Evolutionary conservation across 2,113 vertebrate species (phyloP), one percentile per base, ranked within the genome.

Genomic region (Arothron firmamentum): DNA sequence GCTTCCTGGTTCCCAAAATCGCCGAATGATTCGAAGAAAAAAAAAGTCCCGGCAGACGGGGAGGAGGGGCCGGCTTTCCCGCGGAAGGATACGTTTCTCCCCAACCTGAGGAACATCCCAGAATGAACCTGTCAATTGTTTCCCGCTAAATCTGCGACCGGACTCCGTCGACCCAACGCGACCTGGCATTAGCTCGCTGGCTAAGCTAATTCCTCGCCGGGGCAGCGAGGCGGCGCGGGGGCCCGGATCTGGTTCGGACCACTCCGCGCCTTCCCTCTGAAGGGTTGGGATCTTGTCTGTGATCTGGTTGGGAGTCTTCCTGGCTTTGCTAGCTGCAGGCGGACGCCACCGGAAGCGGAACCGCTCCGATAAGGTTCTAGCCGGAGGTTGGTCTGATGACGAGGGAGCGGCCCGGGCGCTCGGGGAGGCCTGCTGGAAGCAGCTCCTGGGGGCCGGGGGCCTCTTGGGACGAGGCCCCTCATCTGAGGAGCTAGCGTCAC

Each of bases 281-380:
- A 70, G 74, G 74, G 59, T 61, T 77, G 72, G 59, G 77, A 76
- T 3, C 6, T 81, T 78, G 81, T 73, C 78, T 70, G 75, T 52
- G 64, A 85, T 82, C 81, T 79, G 0, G 23, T 61, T 73, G 68
- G 72, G 77, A 83, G 75, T 69, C 61, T 77, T 65, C 61, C 52
- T 67, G 66, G 81, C 72, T 66, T 42, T 13, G 18, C 56, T 3
- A 79, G 71, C 65, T 62, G 55, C 52, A 70, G 72, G 65, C 63
- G 57, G 59, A 66, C 80, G 58, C 10, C 77, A 82, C 70, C 52
- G 65, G 65, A 82, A 56, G 5, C n/a, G 54, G 56, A 65, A 72
- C 56, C 23, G 28, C 14, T 60, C 41, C 0, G 51, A 20, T 20
- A 49, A 18, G 47, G 20, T 28, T 28, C 25, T 7, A 4, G 25